Evolutionary conservation across 2,113 vertebrate genomes (phyloP).

Genomic region (Gnathonemus echidnorhynchus): DNA sequence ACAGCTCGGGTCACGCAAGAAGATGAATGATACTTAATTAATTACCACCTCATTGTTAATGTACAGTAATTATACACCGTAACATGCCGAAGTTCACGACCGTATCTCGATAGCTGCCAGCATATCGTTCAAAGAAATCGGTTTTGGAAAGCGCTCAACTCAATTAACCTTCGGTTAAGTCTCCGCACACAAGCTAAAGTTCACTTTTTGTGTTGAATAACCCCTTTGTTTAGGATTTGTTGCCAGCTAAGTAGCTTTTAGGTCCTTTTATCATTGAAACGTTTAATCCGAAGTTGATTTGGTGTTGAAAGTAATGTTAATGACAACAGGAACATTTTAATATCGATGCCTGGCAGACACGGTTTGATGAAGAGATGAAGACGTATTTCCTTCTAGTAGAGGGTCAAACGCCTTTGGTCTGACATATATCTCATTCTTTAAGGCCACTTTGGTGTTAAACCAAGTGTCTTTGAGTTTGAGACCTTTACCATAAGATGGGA

Average conservation of each 20-base stretch:
- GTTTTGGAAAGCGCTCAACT: neutral
- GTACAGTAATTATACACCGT: conserved; percentile 26
- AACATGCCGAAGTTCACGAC: conserved; percentile 47
- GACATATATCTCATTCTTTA: neutral
- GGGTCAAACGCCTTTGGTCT: neutral
- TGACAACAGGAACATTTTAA: neutral
- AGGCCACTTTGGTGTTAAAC: neutral
- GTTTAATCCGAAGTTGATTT: neutral
- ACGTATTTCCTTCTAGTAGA: neutral
- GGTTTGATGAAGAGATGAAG: neutral
- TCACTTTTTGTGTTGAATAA: conserved; percentile 20
- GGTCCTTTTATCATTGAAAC: neutral
- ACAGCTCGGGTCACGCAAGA: neutral
- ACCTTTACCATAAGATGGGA: conserved; percentile 26
- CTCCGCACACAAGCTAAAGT: neutral
- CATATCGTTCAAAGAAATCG: conserved; percentile 1
- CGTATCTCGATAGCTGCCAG: conserved; percentile 36
- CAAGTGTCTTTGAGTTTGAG: neutral
- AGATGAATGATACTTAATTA: conserved; percentile 39
- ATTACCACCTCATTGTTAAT: conserved; percentile 33
- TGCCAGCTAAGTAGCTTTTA: conserved; percentile 15
- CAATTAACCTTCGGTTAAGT: conserved; percentile 6
- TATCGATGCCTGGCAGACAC: neutral
- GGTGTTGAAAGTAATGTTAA: neutral
- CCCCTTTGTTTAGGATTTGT: conserved; percentile 48